Base-by-base conservation (phyloP, 2,113 vertebrate genomes). In the Trogon surrucura region DNA sequence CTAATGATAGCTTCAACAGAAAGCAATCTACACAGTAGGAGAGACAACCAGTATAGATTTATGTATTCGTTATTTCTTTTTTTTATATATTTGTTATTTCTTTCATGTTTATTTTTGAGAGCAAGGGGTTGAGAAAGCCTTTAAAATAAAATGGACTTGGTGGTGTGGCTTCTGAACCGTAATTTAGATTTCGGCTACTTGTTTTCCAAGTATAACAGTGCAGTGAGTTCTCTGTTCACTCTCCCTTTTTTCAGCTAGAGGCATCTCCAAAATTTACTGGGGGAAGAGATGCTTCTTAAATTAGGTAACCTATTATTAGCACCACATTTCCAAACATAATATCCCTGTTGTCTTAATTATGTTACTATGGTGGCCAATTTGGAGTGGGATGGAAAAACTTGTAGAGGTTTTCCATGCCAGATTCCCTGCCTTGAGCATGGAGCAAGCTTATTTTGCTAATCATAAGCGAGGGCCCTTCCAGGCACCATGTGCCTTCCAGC, bases 371-470 rank as follows among this genome's bases (percentile, higher is more conserved):
- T 47, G 48, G 65, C 83, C 69, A 85, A 75, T 65, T 85, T 91
- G 73, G 85, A 93, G 89, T 45, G 30, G 34, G 20, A 71, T 38
- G 41, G 77, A 75, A 91, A 93, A 82, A 45, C 4, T 91, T 87
- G 88, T 53, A 30, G 74, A 86, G 26, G 21, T 53, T 85, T 80
- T 81, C 34, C 60, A 50, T 45, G 41, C 36, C 82, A 91, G 61
- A 90, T 83, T 89, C 64, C 51, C 70, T 80, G 64, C 56, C 85
- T 88, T 73, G 27, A 94, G 17, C 30, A 6, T 27, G 41, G 51
- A 70, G 30, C 61, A 85, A 88, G 71, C 70, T 91, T 78, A 72
- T 48, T 75, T 91, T 83, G 29, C n/a, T 89, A 89, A 90, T 91
- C 85, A n/a, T 29, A 89, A 48, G 4, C 1, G 2, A 34, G 21